Conservation (phyloP, 1,140 invertebrate species). For the Melitaea cinxia region DNA sequence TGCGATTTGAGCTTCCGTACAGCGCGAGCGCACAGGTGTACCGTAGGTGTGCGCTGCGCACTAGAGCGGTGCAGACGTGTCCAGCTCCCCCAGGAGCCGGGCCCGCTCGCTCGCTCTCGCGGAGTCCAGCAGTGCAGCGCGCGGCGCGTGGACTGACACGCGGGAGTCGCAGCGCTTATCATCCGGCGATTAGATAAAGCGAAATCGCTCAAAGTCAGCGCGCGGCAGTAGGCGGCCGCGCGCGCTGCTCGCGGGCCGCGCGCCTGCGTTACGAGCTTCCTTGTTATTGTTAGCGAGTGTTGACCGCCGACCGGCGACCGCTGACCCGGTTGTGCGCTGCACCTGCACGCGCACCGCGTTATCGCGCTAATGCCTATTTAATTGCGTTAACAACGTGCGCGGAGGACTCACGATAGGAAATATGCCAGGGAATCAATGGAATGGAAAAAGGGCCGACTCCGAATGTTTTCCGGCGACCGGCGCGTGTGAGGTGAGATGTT, state of each 20-base stretch:
- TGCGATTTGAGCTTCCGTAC: not conserved
- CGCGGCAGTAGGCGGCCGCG: conserved; percentile 50
- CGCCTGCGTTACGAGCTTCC: conserved; percentile 43
- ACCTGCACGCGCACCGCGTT: conserved; percentile 16
- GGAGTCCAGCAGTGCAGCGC: conserved; percentile 24
- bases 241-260: conserved; percentile 42
- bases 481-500: not conserved
- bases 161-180: conserved; percentile 53
- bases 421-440: not conserved
- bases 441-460: not conserved
- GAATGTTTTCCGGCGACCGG: not conserved
- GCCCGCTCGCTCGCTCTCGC: conserved; percentile 15
- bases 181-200: conserved; percentile 68
- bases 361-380: conserved; percentile 20
- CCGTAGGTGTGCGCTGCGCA: not conserved
- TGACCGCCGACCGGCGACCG: conserved; percentile 54
- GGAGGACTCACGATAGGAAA: not conserved
- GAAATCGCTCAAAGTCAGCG: conserved; percentile 53
- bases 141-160: conserved; percentile 36
- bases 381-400: not conserved
- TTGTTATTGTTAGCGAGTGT: conserved; percentile 65
- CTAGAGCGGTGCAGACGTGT: not conserved
- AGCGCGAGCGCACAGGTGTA: not conserved
- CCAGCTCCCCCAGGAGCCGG: not conserved
- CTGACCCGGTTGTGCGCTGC: conserved; percentile 8